These are phyloP conservation scores for Phalacrocorax brasilianus DNA, from an alignment of 2,113 vertebrate species.

Conservation along the genomic window DNA sequence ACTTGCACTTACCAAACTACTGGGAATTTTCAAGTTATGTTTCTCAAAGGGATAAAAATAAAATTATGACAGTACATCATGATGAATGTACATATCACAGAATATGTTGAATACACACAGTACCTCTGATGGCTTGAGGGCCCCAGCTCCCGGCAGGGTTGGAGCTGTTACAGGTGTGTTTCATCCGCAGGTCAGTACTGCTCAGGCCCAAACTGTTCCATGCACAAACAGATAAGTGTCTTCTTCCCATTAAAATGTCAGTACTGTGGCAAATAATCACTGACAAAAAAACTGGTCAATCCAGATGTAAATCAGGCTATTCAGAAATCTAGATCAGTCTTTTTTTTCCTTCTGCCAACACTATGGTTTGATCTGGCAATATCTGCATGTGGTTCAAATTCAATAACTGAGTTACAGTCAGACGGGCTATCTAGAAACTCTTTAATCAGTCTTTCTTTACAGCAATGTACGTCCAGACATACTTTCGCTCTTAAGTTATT, in stretches of 20 bases:
- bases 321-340: not conserved
- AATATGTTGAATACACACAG: not conserved
- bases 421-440: not conserved
- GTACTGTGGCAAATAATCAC: not conserved
- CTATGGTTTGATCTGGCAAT: not conserved
- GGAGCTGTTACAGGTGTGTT: not conserved
- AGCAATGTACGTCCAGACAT: not conserved
- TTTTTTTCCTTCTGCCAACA: not conserved
- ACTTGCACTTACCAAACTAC: not conserved
- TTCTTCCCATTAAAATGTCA: not conserved
- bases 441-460: not conserved
- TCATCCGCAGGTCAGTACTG: not conserved
- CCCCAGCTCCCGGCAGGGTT: not conserved
- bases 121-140: not conserved
- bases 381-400: not conserved
- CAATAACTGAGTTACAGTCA: not conserved
- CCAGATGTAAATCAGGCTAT: not conserved
- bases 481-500: not conserved
- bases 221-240: rapidly evolving
- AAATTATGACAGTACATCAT: not conserved
- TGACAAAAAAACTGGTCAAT: not conserved
- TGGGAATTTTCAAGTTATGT: not conserved
- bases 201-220: not conserved
- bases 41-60: not conserved
- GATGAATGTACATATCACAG: not conserved